These are phyloP conservation scores for Ivindomyrus marchei DNA, from an alignment of 2,113 vertebrate species.

Conservation along the genomic window DNA sequence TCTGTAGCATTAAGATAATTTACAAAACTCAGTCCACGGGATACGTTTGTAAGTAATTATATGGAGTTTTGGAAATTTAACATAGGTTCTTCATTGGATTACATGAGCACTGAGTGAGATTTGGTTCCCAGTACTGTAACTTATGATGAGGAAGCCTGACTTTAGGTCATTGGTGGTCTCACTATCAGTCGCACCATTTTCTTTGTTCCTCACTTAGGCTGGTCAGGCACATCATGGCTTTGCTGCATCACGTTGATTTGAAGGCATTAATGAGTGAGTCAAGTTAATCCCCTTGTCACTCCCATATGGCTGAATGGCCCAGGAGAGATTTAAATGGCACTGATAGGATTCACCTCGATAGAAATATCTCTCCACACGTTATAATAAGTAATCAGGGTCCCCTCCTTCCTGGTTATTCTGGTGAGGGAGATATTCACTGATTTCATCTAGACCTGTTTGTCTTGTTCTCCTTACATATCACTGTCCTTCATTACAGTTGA, in stretches of 20 bases:
- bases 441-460: background rate
- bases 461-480: background rate
- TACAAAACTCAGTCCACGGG: background rate
- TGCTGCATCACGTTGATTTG: background rate
- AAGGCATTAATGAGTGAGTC: background rate
- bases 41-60: background rate
- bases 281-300: background rate
- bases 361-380: background rate
- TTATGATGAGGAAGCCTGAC: too few relatives aligned
- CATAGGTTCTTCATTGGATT: background rate
- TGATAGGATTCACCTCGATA: background rate
- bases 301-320: background rate
- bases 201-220: background rate
- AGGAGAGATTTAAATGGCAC: background rate
- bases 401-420: background rate
- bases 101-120: too few relatives aligned
- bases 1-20: background rate
- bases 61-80: background rate
- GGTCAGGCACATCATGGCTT: background rate
- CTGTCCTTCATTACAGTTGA: background rate
- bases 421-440: background rate
- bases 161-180: too few relatives aligned
- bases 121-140: too few relatives aligned
- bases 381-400: background rate
- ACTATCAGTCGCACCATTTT: background rate